Evolutionary conservation across 2,888 invertebrate species (phyloP).

Genomic region (Ophion slaviceki): DNA sequence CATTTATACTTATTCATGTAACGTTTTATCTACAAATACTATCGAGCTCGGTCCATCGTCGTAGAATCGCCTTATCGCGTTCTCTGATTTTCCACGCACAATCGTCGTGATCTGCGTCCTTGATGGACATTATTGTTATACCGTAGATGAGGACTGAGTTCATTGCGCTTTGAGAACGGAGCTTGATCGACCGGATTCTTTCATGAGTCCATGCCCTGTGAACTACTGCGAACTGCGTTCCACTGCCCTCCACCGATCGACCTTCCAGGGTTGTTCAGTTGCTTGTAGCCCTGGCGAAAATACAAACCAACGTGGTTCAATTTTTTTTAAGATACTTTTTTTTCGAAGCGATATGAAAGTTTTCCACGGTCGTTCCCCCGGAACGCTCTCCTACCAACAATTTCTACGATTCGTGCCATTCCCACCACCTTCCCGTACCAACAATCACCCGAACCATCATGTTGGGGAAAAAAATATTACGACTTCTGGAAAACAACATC

Average conservation of each 20-base stretch:
- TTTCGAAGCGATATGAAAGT: neutral
- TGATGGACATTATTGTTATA: constrained; percentile 41
- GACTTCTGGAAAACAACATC: neutral
- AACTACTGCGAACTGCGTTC: constrained; percentile 48
- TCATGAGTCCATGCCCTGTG: constrained; percentile 36
- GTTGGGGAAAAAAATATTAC: neutral
- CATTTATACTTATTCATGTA: constrained; percentile 9
- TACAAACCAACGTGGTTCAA: neutral
- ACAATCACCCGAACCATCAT: neutral
- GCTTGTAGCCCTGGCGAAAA: constrained; percentile 79
- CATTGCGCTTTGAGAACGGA: neutral
- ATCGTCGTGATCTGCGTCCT: constrained; percentile 32
- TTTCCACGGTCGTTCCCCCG: neutral
- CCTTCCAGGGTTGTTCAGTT: constrained; percentile 75
- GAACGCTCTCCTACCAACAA: neutral
- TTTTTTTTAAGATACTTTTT: neutral
- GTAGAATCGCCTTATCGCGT: constrained; percentile 4
- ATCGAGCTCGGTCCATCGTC: constrained; percentile 23
- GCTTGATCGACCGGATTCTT: neutral
- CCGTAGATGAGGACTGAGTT: constrained; percentile 12
- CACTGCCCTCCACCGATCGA: constrained; percentile 69
- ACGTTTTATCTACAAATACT: constrained; percentile 57
- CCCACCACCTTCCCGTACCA: neutral
- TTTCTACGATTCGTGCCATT: neutral
- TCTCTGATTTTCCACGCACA: constrained; percentile 13